These are phyloP conservation scores for Odobenus rosmarus DNA, from an alignment of 2,113 vertebrate species.

Conservation along the genomic window DNA sequence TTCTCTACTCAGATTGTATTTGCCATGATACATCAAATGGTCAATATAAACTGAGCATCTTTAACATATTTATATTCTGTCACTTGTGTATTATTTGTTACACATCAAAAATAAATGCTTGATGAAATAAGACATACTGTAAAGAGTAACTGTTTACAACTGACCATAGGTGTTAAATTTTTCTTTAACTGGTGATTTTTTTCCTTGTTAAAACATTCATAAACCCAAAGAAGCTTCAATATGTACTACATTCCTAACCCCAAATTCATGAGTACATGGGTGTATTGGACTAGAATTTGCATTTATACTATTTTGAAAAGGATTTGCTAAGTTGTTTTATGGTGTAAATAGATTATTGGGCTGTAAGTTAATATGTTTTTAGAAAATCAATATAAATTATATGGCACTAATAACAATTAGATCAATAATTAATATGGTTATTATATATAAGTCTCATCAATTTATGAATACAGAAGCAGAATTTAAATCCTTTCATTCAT, in stretches of 20 bases:
- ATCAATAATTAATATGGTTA: background rate
- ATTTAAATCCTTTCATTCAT: background rate
- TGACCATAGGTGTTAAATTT: slow-evolving; percentile 70
- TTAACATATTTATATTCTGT: slow-evolving; percentile 64
- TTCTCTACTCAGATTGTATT: slow-evolving; percentile 14
- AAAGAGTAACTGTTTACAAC: slow-evolving; percentile 66
- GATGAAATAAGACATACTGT: slow-evolving; percentile 56
- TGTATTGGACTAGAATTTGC: background rate
- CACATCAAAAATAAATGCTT: slow-evolving; percentile 65
- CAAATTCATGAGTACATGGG: background rate
- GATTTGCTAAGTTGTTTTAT: slow-evolving; percentile 6
- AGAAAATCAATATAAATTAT: background rate
- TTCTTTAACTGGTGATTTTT: slow-evolving; percentile 59
- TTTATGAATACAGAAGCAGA: background rate
- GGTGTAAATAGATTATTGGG: background rate
- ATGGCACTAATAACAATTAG: background rate
- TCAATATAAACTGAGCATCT: slow-evolving; percentile 53
- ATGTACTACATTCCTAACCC: background rate
- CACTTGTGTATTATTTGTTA: slow-evolving; percentile 54
- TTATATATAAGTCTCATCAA: background rate
- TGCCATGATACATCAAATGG: slow-evolving; percentile 39
- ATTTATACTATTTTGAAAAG: slow-evolving; percentile 52
- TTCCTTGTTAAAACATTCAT: slow-evolving; percentile 59
- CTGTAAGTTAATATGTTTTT: background rate
- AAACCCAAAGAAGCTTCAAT: slow-evolving; percentile 15